Evolutionary conservation across 2,113 vertebrate species (phyloP).

Genomic region (Symphodus melops): DNA sequence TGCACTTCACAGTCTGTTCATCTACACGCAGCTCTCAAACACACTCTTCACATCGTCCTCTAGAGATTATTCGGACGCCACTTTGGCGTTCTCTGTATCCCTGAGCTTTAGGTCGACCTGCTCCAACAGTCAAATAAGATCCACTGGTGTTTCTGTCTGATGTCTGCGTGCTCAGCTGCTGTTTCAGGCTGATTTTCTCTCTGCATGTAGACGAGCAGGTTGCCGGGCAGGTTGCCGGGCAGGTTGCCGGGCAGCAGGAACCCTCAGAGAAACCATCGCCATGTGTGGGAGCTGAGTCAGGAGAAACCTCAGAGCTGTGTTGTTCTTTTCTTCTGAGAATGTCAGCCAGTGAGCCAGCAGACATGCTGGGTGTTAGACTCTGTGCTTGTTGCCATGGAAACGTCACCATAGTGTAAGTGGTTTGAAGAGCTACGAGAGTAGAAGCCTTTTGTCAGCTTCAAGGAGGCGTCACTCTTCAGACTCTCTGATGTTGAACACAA

Average conservation of each 20-base stretch:
- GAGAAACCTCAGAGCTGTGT: background rate
- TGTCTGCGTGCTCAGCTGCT: no score
- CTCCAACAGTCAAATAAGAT: no score
- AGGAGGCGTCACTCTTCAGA: background rate
- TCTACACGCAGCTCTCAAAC: no score
- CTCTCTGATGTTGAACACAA: background rate
- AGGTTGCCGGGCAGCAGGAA: slow-evolving; percentile 72
- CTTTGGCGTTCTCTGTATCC: no score
- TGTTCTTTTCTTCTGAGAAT: background rate
- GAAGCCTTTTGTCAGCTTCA: background rate
- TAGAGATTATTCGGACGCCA: no score
- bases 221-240: no score
- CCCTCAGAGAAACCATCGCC: slow-evolving; percentile 23
- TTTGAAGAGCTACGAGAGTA: background rate
- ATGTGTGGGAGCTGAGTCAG: background rate
- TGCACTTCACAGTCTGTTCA: no score
- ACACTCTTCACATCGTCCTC: no score
- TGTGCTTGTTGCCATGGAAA: background rate
- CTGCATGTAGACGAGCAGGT: slow-evolving; percentile 49
- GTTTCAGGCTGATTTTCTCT: no score
- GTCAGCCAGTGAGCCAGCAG: background rate
- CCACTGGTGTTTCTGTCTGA: no score
- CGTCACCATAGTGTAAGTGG: background rate
- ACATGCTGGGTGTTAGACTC: background rate
- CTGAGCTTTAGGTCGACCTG: no score